These are phyloP conservation scores for Maccullochella peelii DNA, from an alignment of 2,113 vertebrate genomes.

Conservation along the genomic window DNA sequence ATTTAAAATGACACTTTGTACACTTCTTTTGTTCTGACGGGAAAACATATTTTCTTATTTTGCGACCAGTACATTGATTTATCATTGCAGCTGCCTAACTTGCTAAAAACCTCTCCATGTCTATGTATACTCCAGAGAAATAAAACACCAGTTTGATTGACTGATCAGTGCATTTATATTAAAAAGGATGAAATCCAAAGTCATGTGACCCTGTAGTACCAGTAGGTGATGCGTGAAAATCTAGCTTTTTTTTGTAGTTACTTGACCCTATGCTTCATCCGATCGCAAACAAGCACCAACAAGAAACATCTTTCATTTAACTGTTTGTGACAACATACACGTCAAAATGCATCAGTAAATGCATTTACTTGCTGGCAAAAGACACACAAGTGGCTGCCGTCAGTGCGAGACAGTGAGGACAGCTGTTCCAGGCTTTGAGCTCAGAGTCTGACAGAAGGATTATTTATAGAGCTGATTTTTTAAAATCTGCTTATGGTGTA, in stretches of 20 bases:
- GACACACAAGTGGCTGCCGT: not conserved
- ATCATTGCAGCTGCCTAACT: slow-evolving; percentile 84
- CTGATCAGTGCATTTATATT: slow-evolving; percentile 54
- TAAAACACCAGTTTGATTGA: slow-evolving; percentile 47
- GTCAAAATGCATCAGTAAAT: slow-evolving; percentile 19
- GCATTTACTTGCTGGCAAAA: slow-evolving; percentile 15
- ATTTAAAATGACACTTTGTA: slow-evolving; percentile 86
- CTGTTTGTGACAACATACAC: not conserved
- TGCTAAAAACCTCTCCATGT: slow-evolving; percentile 44
- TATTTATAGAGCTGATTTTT: not conserved
- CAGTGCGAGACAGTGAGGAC: slow-evolving; percentile 26
- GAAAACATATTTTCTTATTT: slow-evolving; percentile 70
- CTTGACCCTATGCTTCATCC: not conserved
- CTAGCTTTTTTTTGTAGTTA: not conserved
- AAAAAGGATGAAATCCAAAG: slow-evolving; percentile 53
- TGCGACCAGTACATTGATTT: slow-evolving; percentile 74
- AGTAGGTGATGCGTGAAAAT: slow-evolving; percentile 46
- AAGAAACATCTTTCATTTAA: slow-evolving; percentile 8
- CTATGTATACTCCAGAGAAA: slow-evolving; percentile 30
- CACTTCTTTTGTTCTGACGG: slow-evolving; percentile 79
- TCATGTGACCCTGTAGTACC: slow-evolving; percentile 74
- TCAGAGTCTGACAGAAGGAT: slow-evolving; percentile 7
- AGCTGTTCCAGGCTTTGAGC: not conserved
- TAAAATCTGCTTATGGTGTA: slow-evolving; percentile 17
- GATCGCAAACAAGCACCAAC: not conserved